Evolutionary conservation across 2,797 vertebrate species (phyloP).

Genomic region (Eulemur albifrons): DNA sequence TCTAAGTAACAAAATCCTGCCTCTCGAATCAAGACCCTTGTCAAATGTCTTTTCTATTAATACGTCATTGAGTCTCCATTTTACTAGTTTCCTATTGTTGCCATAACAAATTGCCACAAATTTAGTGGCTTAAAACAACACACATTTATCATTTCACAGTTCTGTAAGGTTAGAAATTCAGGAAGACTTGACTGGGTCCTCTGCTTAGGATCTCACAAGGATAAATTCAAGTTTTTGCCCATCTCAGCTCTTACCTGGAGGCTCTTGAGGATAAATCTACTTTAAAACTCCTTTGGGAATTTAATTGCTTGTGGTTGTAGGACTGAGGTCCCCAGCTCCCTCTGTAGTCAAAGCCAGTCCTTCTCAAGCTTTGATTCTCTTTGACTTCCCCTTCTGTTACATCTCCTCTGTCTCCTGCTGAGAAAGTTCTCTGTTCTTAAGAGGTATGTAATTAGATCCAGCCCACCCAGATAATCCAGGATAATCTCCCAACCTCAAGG

Average conservation of each 20-base stretch:
- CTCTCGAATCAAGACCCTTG: neutral
- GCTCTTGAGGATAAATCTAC: neutral
- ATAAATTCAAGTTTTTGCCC: neutral
- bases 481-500: neutral
- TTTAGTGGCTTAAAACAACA: neutral
- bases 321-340: neutral
- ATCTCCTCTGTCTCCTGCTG: neutral
- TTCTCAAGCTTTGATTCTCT: neutral
- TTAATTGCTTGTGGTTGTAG: neutral
- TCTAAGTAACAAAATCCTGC: neutral
- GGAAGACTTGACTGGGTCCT: neutral
- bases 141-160: neutral
- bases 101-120: neutral
- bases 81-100: neutral
- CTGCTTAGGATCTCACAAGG: neutral
- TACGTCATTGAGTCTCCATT: neutral
- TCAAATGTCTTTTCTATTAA: conserved; percentile 17
- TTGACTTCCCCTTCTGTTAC: neutral
- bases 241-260: neutral
- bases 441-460: neutral
- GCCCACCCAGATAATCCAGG: neutral
- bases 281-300: neutral
- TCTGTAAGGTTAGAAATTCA: neutral
- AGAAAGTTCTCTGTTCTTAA: neutral
- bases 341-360: neutral